Evolutionary conservation across 1,140 invertebrate genomes (phyloP).

Genomic region (Papilio polytes): DNA sequence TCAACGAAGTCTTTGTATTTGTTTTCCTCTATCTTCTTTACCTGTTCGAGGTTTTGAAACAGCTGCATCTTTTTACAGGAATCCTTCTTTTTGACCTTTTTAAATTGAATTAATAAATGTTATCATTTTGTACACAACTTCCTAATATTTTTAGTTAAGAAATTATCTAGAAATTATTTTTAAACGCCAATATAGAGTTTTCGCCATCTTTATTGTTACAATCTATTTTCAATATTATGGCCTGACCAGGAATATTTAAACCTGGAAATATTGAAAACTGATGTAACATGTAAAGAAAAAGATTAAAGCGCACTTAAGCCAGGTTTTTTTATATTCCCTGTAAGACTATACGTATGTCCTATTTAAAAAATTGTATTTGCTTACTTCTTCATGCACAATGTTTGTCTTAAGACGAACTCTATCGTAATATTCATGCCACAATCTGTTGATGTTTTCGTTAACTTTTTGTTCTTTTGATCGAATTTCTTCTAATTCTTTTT

Average conservation of each 20-base stretch:
- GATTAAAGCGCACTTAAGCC: neutral
- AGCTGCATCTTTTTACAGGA: constrained; percentile 16
- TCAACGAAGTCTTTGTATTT: constrained; percentile 54
- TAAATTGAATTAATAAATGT: neutral
- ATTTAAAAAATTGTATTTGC: neutral
- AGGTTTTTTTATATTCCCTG: neutral
- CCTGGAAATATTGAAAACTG: too few species aligned
- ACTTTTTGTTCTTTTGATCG: neutral
- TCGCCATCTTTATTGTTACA: neutral
- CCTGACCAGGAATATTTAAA: too few species aligned
- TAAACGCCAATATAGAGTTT: too few species aligned
- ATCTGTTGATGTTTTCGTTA: neutral
- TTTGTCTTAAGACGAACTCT: constrained; percentile 15
- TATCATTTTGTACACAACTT: neutral
- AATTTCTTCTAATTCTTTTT: neutral
- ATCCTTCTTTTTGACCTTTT: constrained; percentile 20
- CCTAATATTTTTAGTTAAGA: neutral
- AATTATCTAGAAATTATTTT: neutral
- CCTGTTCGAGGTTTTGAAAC: constrained; percentile 39
- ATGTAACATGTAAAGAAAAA: too few species aligned
- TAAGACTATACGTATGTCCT: neutral
- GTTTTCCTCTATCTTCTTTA: constrained; percentile 49
- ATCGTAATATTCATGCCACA: constrained; percentile 28
- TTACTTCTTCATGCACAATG: constrained; percentile 12
- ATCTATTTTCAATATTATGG: too few species aligned